Base-by-base conservation (phyloP, 23 tunicate genomes). In the Ascidia mentula region DNA sequence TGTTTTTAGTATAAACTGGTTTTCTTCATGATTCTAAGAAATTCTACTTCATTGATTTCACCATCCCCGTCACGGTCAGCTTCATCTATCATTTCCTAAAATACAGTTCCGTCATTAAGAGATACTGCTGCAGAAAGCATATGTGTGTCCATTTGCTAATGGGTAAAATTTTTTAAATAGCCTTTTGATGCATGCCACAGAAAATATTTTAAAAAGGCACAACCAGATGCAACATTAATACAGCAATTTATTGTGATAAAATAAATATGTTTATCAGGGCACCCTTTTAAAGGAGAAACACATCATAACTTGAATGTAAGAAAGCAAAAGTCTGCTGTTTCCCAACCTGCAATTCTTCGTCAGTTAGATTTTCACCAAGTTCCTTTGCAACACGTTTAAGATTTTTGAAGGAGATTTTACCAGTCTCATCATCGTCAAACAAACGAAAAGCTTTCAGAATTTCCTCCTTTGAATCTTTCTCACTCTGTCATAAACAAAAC, bases 61-160 rank as follows among this genome's bases (percentile, higher is more conserved):
- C 99, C 99, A 78, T 96, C 99, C 18, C 99, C 99, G 82, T 96
- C 99, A 70, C 96, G 78, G 71, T 96, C 99, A 15, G 99, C 99
- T 81, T 96, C 99, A 74, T 96, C 99, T 45, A 96, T 96, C 99
- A 96, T 96, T 84, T 96, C 99, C 69, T 94, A 93, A 34, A 46
- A 30, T 5, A 35, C 59, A 40, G 18, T 24, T 37, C 20, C 18
- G 59, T 20, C 38, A 71, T 33, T 71, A 20, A n/a, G n/a, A n/a
- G n/a, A n/a, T n/a, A n/a, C n/a, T n/a, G n/a, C n/a, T n/a, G n/a
- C n/a, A n/a, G n/a, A n/a, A n/a, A n/a, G n/a, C n/a, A n/a, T n/a
- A n/a, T n/a, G n/a, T n/a, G n/a, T n/a, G n/a, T n/a, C n/a, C n/a
- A n/a, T n/a, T n/a, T n/a, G n/a, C n/a, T n/a, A n/a, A n/a, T n/a